Evolutionary conservation across 2,888 invertebrate species (phyloP).

Genomic region (Mimas tiliae): DNA sequence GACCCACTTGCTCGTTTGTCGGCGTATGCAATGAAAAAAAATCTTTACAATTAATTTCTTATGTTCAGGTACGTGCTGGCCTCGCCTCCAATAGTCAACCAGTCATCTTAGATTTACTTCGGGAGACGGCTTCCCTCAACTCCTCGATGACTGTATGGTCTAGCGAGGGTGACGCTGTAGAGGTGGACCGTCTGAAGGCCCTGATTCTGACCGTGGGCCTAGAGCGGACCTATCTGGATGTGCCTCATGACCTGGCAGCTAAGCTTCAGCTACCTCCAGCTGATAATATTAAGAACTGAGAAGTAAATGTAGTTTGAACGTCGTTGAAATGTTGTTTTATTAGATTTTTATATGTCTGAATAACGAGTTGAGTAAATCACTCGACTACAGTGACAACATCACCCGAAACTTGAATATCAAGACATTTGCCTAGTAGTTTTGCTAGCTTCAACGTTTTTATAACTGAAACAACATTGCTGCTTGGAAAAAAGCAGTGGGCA

Average conservation of each 20-base stretch:
- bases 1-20: too few relatives aligned
- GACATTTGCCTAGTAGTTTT: too few relatives aligned
- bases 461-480: too few relatives aligned
- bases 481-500: too few relatives aligned
- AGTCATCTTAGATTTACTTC: constrained; percentile 85
- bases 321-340: constrained; percentile 10
- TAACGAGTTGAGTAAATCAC: too few relatives aligned
- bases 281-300: constrained; percentile 50
- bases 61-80: constrained; percentile 69
- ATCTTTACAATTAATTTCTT: too few relatives aligned
- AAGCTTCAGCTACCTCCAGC: constrained; percentile 77
- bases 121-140: constrained; percentile 75
- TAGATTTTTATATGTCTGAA: neutral
- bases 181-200: constrained; percentile 86
- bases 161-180: constrained; percentile 86
- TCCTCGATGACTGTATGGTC: constrained; percentile 94
- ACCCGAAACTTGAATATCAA: too few relatives aligned
- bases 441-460: too few relatives aligned
- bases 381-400: too few relatives aligned
- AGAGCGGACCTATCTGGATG: constrained; percentile 90
- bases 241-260: constrained; percentile 86
- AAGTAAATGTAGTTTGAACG: constrained; percentile 4
- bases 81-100: constrained; percentile 87
- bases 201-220: constrained; percentile 88
- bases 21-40: too few relatives aligned